Evolutionary conservation across 2,113 vertebrate species (phyloP).

Genomic region (Tetrax tetrax): DNA sequence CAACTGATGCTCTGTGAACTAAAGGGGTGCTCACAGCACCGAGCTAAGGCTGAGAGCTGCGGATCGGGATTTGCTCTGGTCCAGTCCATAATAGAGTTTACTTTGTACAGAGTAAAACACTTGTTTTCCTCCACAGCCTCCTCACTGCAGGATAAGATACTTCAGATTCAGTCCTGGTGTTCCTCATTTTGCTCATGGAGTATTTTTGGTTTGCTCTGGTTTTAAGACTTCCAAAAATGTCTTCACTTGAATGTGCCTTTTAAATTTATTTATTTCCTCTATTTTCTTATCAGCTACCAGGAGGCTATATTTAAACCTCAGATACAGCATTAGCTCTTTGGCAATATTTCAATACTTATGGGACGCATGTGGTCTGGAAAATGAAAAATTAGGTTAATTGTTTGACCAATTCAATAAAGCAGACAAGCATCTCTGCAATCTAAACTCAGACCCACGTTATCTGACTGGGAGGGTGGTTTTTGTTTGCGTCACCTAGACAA

Average conservation of each 20-base stretch:
- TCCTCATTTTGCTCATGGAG: neutral
- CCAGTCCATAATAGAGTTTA: neutral
- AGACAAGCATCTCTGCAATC: neutral
- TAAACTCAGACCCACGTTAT: neutral
- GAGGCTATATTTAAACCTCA: neutral
- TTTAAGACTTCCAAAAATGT: neutral
- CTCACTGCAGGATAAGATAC: neutral
- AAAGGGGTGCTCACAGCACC: neutral
- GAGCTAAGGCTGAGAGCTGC: neutral
- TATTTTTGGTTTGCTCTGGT: neutral
- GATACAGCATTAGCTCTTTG: neutral
- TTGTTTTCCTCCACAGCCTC: neutral
- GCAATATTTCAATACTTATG: neutral
- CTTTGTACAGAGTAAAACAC: neutral
- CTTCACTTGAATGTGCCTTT: neutral
- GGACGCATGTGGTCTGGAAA: accelerated
- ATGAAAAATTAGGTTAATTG: neutral
- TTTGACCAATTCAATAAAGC: neutral
- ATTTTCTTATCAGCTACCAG: neutral
- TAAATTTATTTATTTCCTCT: neutral
- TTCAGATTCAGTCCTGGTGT: neutral
- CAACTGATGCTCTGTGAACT: neutral
- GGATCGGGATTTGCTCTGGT: neutral
- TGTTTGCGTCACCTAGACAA: neutral
- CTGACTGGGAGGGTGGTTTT: neutral